Percentiles rank a stretch among this genome's conserved stretches.
Evolutionary conservation across 2,797 vertebrate genomes (phyloP).

Genomic region (Chelmon rostratus): DNA sequence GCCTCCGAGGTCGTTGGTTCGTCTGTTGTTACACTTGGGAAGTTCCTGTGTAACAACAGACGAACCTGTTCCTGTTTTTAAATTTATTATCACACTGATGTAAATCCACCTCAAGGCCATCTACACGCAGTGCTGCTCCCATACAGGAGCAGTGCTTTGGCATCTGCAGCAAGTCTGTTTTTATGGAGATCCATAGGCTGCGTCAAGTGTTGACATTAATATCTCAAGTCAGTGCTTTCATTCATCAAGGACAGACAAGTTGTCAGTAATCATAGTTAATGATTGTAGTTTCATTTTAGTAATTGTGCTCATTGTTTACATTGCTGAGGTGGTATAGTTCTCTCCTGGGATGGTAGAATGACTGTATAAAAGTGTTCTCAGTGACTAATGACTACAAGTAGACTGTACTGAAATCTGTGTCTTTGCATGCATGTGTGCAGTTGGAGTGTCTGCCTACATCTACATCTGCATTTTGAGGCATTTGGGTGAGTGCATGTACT

Average conservation of each 20-base stretch:
- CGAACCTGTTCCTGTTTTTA: too few species aligned
- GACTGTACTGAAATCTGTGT: not conserved
- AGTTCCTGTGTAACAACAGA: too few species aligned
- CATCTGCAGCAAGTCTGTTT: not conserved
- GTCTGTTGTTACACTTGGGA: too few species aligned
- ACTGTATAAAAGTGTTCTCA: not conserved
- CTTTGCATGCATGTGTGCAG: slow-evolving; percentile 1
- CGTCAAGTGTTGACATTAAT: not conserved
- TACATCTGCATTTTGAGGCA: not conserved
- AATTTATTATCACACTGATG: not conserved
- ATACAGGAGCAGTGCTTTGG: not conserved
- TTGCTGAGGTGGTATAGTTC: not conserved
- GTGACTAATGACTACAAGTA: slow-evolving; percentile 7
- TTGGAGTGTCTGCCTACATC: not conserved
- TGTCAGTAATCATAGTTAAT: not conserved
- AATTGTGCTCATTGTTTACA: not conserved
- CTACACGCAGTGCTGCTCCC: not conserved
- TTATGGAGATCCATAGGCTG: not conserved
- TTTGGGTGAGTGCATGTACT: not conserved
- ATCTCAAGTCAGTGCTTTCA: not conserved
- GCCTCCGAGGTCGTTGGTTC: too few species aligned
- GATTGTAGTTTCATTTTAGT: not conserved
- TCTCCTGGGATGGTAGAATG: not conserved
- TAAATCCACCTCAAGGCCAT: not conserved
- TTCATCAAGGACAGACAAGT: not conserved